Conservation (phyloP, 64 coral and sea anemone genomes). For the Dendronephthya gigantea region DNA sequence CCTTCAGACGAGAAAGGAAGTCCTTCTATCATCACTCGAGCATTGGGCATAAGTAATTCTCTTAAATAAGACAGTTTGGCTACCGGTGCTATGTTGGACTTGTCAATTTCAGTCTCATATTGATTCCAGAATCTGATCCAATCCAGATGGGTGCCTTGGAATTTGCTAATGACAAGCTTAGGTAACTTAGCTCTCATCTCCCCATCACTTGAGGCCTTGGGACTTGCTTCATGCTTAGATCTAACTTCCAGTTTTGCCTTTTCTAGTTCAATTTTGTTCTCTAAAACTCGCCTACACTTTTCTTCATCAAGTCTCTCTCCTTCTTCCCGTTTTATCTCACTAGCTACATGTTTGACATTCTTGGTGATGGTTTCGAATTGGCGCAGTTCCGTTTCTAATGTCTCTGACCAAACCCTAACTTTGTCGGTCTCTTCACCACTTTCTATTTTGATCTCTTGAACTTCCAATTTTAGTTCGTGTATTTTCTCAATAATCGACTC, state of each 20-base stretch:
- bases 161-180: neutral
- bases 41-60: neutral
- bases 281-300: no score
- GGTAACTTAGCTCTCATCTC: neutral
- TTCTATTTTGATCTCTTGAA: slow-evolving; percentile 14
- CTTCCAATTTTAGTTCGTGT: neutral
- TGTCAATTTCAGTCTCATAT: neutral
- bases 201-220: no score
- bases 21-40: neutral
- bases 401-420: slow-evolving; percentile 23
- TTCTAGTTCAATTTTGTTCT: no score
- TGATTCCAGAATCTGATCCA: neutral
- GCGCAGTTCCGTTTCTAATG: neutral
- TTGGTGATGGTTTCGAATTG: no score
- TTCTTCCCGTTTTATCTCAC: neutral
- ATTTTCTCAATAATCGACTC: slow-evolving; percentile 9
- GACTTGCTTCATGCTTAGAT: no score
- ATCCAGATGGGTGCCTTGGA: neutral
- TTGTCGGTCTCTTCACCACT: neutral
- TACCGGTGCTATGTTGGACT: neutral
- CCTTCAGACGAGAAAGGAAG: neutral
- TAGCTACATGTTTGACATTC: neutral
- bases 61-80: neutral
- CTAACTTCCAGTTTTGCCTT: no score
- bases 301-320: no score